Evolutionary conservation across 2,888 invertebrate species (phyloP).

Genomic region (Callimorpha dominula): DNA sequence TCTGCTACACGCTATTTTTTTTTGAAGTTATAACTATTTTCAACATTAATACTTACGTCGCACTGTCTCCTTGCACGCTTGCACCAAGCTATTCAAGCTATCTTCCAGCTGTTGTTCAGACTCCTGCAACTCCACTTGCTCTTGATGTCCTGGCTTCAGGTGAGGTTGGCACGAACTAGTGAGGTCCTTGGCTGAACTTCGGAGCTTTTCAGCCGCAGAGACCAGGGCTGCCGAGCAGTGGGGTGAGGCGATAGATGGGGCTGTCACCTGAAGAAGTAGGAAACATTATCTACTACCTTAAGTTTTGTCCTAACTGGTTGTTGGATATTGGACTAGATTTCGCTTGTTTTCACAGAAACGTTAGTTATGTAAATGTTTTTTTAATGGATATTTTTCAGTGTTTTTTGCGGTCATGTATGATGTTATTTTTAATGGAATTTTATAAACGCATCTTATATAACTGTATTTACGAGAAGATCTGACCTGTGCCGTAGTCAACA

Average conservation of each 20-base stretch:
- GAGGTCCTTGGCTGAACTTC: constrained; percentile 43
- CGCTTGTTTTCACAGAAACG: too few relatives aligned
- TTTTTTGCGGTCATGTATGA: too few relatives aligned
- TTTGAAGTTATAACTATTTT: too few relatives aligned
- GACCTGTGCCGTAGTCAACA: not conserved
- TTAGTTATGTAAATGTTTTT: too few relatives aligned
- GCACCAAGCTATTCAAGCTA: not conserved
- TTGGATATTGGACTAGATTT: too few relatives aligned
- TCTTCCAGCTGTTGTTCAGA: constrained; percentile 35
- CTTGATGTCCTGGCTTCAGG: constrained; percentile 24
- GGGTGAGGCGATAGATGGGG: constrained; percentile 46
- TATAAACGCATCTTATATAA: too few relatives aligned
- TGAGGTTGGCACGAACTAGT: constrained; percentile 41
- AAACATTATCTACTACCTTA: not conserved
- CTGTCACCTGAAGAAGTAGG: constrained; percentile 51
- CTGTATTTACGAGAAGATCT: not conserved
- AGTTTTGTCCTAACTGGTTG: too few relatives aligned
- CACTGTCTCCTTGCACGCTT: constrained; percentile 4
- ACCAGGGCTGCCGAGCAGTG: constrained; percentile 51
- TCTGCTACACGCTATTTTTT: too few relatives aligned
- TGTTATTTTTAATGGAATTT: too few relatives aligned
- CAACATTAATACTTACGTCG: not conserved
- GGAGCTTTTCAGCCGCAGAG: constrained; percentile 49
- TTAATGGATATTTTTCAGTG: too few relatives aligned
- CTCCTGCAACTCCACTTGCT: constrained; percentile 7